A percentile compares a stretch with the other conserved stretches of the same genome.
These are phyloP conservation scores for Mesorhabditis belari DNA, from an alignment of 2,888 invertebrate species.

Conservation along the genomic window DNA sequence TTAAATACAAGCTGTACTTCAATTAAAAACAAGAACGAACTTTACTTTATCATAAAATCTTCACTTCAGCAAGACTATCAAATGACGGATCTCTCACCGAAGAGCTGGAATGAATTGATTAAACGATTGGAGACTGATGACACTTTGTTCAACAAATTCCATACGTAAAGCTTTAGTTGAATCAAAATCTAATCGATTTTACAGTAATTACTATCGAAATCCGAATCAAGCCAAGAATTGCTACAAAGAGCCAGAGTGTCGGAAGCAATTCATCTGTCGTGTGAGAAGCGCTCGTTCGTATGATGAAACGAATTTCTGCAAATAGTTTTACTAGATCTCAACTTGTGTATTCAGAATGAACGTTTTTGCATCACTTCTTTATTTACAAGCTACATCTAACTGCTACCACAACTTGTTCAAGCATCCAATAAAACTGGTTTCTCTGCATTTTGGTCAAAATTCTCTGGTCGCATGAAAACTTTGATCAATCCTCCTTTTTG, in stretches of 20 bases:
- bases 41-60: not conserved
- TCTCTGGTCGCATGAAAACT: too few relatives aligned
- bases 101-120: conserved; percentile 32
- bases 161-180: conserved; percentile 12
- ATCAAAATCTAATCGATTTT: too few relatives aligned
- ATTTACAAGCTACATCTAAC: too few relatives aligned
- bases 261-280: not conserved
- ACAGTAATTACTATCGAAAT: not conserved
- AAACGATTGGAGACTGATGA: conserved; percentile 24
- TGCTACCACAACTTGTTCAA: too few relatives aligned
- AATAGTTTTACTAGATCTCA: too few relatives aligned
- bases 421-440: too few relatives aligned
- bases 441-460: too few relatives aligned
- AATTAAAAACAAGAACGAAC: not conserved
- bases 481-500: too few relatives aligned
- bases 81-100: conserved; percentile 40
- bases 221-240: not conserved
- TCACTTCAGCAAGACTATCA: conserved; percentile 20
- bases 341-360: too few relatives aligned
- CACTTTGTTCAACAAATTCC: conserved; percentile 29
- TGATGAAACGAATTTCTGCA: not conserved
- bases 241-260: too few relatives aligned
- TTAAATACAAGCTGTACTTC: not conserved
- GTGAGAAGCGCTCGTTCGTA: not conserved
- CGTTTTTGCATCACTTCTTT: too few relatives aligned